Conservation (phyloP, 2,113 vertebrate genomes). For the Xerus inauris region DNA sequence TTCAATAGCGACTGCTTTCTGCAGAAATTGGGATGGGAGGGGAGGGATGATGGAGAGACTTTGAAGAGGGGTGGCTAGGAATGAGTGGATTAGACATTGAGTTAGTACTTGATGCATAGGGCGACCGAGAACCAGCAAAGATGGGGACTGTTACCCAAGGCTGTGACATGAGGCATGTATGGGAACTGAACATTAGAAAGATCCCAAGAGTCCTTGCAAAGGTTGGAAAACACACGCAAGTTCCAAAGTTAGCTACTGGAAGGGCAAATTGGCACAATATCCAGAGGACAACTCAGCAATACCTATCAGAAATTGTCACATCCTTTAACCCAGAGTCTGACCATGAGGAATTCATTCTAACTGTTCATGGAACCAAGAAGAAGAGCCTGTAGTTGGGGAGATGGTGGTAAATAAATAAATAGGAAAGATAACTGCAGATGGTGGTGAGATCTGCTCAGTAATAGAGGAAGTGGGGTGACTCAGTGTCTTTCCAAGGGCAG, state of each 20-base stretch:
- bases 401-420: too few relatives aligned
- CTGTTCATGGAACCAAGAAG: fast-evolving
- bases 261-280: neutral
- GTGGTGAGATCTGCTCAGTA: neutral
- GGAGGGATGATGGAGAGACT: too few relatives aligned
- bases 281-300: neutral
- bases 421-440: neutral
- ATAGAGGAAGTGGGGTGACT: too few relatives aligned
- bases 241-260: too few relatives aligned
- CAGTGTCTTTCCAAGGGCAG: too few relatives aligned
- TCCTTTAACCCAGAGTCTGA: neutral
- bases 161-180: neutral
- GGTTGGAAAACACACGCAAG: neutral
- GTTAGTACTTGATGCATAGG: neutral
- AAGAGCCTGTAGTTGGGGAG: neutral
- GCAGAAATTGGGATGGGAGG: neutral
- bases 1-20: neutral
- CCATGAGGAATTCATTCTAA: neutral
- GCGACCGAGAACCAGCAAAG: neutral
- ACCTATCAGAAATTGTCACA: neutral
- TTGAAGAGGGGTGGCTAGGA: neutral
- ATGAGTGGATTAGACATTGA: neutral
- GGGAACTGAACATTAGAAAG: neutral
- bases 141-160: neutral
- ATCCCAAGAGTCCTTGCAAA: neutral